Evolutionary conservation across 2,113 vertebrate species (phyloP).

Genomic region (Gadus chalcogrammus): DNA sequence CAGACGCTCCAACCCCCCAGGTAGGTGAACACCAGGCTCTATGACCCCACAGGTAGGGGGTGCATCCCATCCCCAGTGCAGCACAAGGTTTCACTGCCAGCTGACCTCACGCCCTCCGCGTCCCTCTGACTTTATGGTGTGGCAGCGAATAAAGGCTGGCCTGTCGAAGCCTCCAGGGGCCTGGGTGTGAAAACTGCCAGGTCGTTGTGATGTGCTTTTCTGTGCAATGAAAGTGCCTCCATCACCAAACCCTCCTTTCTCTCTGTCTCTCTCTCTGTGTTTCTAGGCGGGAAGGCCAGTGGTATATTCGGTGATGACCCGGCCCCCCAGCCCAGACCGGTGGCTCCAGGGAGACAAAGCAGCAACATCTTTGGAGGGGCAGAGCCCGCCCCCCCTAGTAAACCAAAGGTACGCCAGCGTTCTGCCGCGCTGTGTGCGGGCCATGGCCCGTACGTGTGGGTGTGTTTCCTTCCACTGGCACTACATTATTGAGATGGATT

Average conservation of each 20-base stretch:
- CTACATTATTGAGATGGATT: no score
- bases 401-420: slow-evolving; percentile 84
- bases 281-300: slow-evolving; percentile 75
- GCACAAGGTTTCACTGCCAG: no score
- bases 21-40: slow-evolving; percentile 51
- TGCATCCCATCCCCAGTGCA: background rate
- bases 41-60: slow-evolving; percentile 22
- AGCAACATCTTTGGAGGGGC: slow-evolving; percentile 82
- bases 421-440: background rate
- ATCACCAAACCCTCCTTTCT: background rate
- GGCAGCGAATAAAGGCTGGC: slow-evolving; percentile 15
- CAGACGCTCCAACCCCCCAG: slow-evolving; percentile 90
- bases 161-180: slow-evolving; percentile 6
- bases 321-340: slow-evolving; percentile 66
- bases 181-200: slow-evolving; percentile 38
- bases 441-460: no score
- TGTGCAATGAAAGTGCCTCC: background rate
- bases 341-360: slow-evolving; percentile 75
- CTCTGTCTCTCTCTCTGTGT: background rate
- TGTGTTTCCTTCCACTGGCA: no score
- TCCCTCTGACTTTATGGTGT: background rate
- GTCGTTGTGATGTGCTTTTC: slow-evolving; percentile 13
- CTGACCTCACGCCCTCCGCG: no score
- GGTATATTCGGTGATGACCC: slow-evolving; percentile 83
- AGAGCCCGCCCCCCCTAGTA: slow-evolving; percentile 81